Base-by-base conservation (phyloP, 2,888 invertebrate species). In the Aelia acuminata region DNA sequence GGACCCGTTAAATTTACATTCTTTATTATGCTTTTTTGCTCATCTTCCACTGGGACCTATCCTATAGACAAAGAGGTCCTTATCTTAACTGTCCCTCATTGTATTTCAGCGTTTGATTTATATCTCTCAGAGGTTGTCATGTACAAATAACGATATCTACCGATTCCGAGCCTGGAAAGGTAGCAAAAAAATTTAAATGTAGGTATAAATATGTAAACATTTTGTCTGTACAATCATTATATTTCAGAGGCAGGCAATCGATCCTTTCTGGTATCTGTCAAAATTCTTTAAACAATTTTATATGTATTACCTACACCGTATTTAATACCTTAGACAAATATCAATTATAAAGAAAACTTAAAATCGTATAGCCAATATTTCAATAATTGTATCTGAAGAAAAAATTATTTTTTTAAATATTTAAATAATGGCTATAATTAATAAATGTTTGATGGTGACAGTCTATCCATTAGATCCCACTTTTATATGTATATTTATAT, bases 1-100 rank as follows among this genome's bases (percentile, higher is more conserved):
- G 31, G 63, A 63, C 31, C 63, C 63, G 63, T 63, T 63, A 63
- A 63, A 63, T 63, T 63, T 63, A 63, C 63, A 63, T 80, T 80
- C 39, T 43, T 80, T 80, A 80, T 80, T 80, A 43, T 80, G 13
- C 43, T 80, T 80, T 80, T 80, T 80, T 80, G 43, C 80, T 43
- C 80, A 80, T 80, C 39, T 39, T 43, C 80, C n/a, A n/a, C 3
- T 80, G 22, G 39, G 43, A n/a, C 80, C 80, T 80, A 43, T 39
- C 39, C 22, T 80, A 80, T 20, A 80, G 80, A 80, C 80, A 80
- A 80, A 80, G 80, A 80, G 80, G 43, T 43, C 43, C 39, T 80
- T 80, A 80, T 80, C 80, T 80, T 80, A 39, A 80, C 10, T 43
- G 80, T 80, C 43, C 80, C 80, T 43, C 80, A 22, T 80, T 80